These are phyloP conservation scores for Trididemnum miniatum DNA, from an alignment of 23 tunicate species.

Conservation along the genomic window DNA sequence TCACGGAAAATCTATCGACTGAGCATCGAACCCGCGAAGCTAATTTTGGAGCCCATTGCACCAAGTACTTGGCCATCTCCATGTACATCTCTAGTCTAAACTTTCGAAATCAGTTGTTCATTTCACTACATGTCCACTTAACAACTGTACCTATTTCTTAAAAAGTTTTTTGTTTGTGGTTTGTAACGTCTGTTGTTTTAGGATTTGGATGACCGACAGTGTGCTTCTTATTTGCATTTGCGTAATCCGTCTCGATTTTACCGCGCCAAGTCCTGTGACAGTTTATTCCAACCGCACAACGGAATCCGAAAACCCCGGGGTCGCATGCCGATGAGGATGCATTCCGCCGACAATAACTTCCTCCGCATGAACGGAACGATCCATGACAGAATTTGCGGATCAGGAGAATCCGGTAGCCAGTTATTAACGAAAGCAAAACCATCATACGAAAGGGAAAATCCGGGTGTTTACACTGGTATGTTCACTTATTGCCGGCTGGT, in stretches of 20 bases:
- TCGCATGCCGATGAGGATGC: constrained; percentile 1
- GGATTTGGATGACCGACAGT: not conserved
- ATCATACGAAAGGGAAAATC: not conserved
- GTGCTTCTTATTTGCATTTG: not conserved
- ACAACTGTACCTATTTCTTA: not conserved
- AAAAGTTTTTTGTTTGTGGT: too few species aligned
- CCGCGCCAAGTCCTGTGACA: constrained; percentile 5
- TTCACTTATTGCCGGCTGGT: not conserved
- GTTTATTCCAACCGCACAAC: not conserved
- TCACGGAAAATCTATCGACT: too few species aligned
- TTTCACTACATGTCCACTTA: too few species aligned
- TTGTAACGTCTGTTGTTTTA: too few species aligned
- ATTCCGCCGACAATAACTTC: constrained; percentile 24
- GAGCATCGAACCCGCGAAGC: too few species aligned
- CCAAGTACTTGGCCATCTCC: too few species aligned
- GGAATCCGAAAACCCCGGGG: not conserved
- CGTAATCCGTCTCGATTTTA: not conserved
- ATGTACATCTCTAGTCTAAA: too few species aligned
- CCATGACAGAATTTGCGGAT: not conserved
- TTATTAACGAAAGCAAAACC: not conserved
- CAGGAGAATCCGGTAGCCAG: not conserved
- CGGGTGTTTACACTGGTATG: not conserved
- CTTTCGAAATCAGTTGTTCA: too few species aligned
- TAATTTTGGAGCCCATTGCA: too few species aligned
- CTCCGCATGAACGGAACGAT: not conserved